Evolutionary conservation across 2,797 vertebrate species (phyloP).

Genomic region (Anguilla pacifica): DNA sequence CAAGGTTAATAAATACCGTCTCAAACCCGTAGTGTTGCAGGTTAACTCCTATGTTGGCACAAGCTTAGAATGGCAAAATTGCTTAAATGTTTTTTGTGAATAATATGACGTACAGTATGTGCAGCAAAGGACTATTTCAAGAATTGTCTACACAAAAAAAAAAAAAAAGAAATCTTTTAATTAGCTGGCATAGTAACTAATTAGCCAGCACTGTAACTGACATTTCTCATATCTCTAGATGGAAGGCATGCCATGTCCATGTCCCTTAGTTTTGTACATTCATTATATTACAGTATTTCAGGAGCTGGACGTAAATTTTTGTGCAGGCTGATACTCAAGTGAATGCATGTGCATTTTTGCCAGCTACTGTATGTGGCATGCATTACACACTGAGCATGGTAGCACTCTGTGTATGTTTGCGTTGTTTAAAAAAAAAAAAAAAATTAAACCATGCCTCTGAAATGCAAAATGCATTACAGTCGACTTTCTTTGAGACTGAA

Average conservation of each 20-base stretch:
- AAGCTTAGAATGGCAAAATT: background rate
- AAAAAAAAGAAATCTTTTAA: background rate
- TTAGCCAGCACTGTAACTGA: background rate
- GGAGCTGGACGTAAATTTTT: background rate
- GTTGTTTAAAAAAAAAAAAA: background rate
- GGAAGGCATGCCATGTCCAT: background rate
- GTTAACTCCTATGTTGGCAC: background rate
- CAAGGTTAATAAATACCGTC: background rate
- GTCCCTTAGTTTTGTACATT: background rate
- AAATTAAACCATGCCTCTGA: background rate
- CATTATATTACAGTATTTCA: background rate
- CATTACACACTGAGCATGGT: background rate
- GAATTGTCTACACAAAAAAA: background rate
- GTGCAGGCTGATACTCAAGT: background rate
- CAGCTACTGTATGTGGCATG: background rate
- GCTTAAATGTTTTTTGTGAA: background rate
- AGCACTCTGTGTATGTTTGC: background rate
- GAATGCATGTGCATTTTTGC: background rate
- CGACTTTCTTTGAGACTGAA: background rate
- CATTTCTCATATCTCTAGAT: background rate
- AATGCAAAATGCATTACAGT: constrained; percentile 2
- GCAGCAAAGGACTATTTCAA: background rate
- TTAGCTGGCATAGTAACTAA: background rate
- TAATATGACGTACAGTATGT: background rate
- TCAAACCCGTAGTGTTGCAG: background rate